These are phyloP conservation scores for Microctonus hyperodae DNA, from an alignment of 2,888 invertebrate species.

Conservation along the genomic window DNA sequence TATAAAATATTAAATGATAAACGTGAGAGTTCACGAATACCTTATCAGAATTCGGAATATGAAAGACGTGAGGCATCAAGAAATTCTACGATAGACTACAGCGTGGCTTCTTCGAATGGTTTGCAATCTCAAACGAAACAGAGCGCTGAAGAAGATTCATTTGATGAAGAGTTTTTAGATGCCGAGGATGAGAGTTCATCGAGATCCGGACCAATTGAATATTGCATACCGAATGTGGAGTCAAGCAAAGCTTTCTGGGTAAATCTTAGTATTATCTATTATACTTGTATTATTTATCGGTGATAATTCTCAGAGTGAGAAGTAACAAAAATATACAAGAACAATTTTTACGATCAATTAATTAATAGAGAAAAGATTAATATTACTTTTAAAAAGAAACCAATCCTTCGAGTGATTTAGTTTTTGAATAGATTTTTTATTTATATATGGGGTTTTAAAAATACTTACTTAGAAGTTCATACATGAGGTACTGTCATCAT, in stretches of 20 bases:
- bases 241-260: slow-evolving; percentile 59
- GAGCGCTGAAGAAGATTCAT: slow-evolving; percentile 46
- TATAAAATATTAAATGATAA: slow-evolving; percentile 26
- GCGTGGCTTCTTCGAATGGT: slow-evolving; percentile 16
- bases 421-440: neutral
- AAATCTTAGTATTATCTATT: slow-evolving; percentile 40
- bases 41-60: neutral
- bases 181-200: slow-evolving; percentile 46
- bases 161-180: slow-evolving; percentile 49
- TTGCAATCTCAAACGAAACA: slow-evolving; percentile 37
- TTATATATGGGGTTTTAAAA: neutral
- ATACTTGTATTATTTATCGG: no score
- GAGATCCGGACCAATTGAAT: slow-evolving; percentile 51
- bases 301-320: no score
- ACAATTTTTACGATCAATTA: no score
- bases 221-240: slow-evolving; percentile 51
- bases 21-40: neutral
- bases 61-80: no score
- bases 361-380: no score
- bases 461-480: slow-evolving; percentile 26
- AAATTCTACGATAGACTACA: slow-evolving; percentile 16
- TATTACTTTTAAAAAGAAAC: no score
- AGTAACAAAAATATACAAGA: no score
- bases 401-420: no score
- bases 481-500: slow-evolving; percentile 32